Base-by-base conservation (phyloP, 2,797 vertebrate genomes). In the Takifugu rubripes region DNA sequence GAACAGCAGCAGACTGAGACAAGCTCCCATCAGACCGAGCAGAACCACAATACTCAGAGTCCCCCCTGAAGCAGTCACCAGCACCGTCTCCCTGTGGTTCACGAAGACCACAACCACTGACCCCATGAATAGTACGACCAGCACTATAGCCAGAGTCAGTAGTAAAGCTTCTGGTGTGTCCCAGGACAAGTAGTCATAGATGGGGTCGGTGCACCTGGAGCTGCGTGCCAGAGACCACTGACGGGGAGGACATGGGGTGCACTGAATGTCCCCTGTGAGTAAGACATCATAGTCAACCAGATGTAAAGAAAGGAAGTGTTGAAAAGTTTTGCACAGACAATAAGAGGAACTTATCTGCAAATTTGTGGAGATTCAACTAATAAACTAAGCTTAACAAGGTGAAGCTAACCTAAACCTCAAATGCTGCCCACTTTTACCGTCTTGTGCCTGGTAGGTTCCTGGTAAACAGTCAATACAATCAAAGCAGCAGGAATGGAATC, bases 401-500 rank as follows among this genome's bases (percentile, higher is more conserved):
- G 4, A 29, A 29, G 27, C 4, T 29, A 29, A 29, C 27, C 27
- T 5, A 2, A 0, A 3, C 5, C 24, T 12, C 27, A 33, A 59
- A 47, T 31, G 14, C 31, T 15, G 5, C 21, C 21, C 16, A 6
- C 25, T 29, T 7, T 82, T 81, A 96, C 96, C 94, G 43, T 66
- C 1, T 14, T 49, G 31, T 59, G 60, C 85, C 78, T 75, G 90
- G 75, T 85, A 97, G 25, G 92, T 94, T 69, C 95, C 95, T 0
- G 82, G 74, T 52, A 81, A 56, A 49, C 96, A 98, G 63, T 94
- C 87, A 1, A 93, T 87, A 12, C 96, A 97, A 68, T 98, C 94
- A 0, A 92, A 98, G 73, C 96, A 98, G 89, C 96, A 99, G 60
- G 94, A 92, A 57, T 95, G 91, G 75, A 92, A 95, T 7, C 94